Conservation (phyloP, 1,140 invertebrate species). For the Pomacea maculata region DNA sequence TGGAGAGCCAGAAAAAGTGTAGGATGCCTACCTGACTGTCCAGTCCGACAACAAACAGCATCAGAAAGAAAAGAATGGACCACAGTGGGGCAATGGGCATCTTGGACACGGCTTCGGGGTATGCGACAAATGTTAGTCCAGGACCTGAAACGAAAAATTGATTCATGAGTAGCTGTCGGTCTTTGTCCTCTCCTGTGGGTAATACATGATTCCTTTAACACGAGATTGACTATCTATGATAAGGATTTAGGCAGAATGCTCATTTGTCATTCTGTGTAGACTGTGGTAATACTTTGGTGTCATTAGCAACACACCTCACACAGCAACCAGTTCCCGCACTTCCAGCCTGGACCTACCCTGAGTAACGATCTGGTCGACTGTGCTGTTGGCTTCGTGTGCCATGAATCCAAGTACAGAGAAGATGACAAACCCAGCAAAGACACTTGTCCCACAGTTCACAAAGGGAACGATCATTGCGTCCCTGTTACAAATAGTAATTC, state of each 20-base stretch:
- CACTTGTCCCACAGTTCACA: constrained; percentile 95
- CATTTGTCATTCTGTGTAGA: neutral
- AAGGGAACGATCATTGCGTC: constrained; percentile 94
- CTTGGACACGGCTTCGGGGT: constrained; percentile 95
- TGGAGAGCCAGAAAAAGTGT: no score
- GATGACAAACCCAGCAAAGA: constrained; percentile 98
- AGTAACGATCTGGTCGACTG: constrained; percentile 57
- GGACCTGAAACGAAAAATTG: constrained; percentile 73
- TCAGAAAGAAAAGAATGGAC: constrained; percentile 98
- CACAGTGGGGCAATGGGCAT: constrained; percentile 94
- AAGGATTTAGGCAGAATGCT: neutral
- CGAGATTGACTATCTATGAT: no score
- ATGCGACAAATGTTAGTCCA: constrained; percentile 94
- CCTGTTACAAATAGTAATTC: constrained; percentile 42
- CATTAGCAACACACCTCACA: no score
- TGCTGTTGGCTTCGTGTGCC: constrained; percentile 57
- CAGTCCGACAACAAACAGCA: constrained; percentile 92
- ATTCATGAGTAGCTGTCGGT: neutral
- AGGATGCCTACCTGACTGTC: constrained; percentile 79
- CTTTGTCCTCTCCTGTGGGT: neutral
- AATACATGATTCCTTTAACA: neutral
- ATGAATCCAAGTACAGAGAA: constrained; percentile 91
- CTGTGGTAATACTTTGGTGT: no score
- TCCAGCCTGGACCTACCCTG: constrained; percentile 41
- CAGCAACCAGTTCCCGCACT: no score